Conservation (phyloP, 2,797 vertebrate genomes). For the Protonibea diacanthus region DNA sequence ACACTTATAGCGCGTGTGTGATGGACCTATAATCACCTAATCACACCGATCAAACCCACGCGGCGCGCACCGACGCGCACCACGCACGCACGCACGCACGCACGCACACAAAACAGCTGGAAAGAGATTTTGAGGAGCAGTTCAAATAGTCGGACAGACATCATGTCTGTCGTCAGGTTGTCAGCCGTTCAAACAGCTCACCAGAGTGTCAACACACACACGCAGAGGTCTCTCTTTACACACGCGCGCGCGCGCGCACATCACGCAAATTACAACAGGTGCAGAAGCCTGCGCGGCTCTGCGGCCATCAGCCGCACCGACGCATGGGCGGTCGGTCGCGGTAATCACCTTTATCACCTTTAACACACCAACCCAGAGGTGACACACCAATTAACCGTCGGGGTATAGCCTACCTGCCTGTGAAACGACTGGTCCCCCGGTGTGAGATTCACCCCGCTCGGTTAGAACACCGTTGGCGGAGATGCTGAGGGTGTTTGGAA, state of each 20-base stretch:
- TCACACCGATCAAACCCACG: constrained; percentile 65
- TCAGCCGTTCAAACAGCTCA: constrained; percentile 44
- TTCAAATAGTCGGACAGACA: constrained; percentile 21
- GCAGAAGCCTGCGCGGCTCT: constrained; percentile 54
- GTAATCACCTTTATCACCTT: constrained; percentile 67
- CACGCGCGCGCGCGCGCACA: constrained; percentile 29
- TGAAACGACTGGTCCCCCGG: constrained; percentile 53
- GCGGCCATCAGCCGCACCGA: constrained; percentile 46
- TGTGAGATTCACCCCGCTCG: constrained; percentile 60
- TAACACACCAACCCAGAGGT: constrained; percentile 35
- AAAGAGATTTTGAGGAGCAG: constrained; percentile 31
- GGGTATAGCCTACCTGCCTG: constrained; percentile 64
- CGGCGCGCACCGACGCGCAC: constrained; percentile 51
- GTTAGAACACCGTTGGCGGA: constrained; percentile 56
- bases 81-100: constrained; percentile 12
- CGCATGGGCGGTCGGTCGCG: constrained; percentile 42
- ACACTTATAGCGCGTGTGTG: constrained; percentile 49
- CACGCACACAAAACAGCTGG: constrained; percentile 27
- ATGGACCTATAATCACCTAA: constrained; percentile 72
- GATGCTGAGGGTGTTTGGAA: constrained; percentile 56
- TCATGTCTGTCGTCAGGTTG: constrained; percentile 25
- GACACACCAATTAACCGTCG: constrained; percentile 23
- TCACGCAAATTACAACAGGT: constrained; percentile 77
- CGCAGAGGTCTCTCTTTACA: not conserved
- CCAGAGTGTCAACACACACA: constrained; percentile 12